Base-by-base conservation (phyloP, 2,797 vertebrate species). In the Anas bernieri region DNA sequence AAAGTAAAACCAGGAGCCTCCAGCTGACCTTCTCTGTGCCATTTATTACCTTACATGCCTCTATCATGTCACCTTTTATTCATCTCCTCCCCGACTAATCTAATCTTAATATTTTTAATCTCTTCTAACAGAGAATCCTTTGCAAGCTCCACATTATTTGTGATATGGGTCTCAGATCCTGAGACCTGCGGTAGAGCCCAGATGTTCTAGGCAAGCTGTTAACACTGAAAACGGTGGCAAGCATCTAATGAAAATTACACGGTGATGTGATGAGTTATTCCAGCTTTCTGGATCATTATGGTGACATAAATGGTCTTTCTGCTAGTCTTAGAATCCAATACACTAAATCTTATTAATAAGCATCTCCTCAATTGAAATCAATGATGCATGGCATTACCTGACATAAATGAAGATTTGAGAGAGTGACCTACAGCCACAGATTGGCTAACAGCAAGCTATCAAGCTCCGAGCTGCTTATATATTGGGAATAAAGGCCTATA, bases 311-410 rank as follows among this genome's bases (percentile, higher is more conserved):
- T 56, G 54, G 45, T 39, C 35, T 58, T 82, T 56, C 61, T 88
- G 46, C 59, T 68, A 39, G 64, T 59, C 67, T 50, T n/a, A 64
- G 21, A 52, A 46, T 59, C 41, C 52, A 52, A 55, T 43, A 39
- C 41, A n/a, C 56, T 86, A 69, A 82, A 82, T 92, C 89, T 62
- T 66, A 28, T 81, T 78, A 68, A 88, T 61, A 66, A 89, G 78
- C 7, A 22, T 54, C 68, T 88, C 39, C 75, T 62, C 63, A 41
- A 55, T 50, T 76, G 87, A 81, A 92, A 52, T 87, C 78, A 75
- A 52, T 43, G 86, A 31, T 88, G 67, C 21, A 23, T 76, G 77
- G 72, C n/a, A 37, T 79, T 85, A 31, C 68, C 75, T 35, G 46
- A 55, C 85, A 35, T 35, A 73, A 67, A 59, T 37, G 66, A 79